phyloP scores from a whole-genome alignment of 2,797 vertebrate genomes.

The Hozukius guyotensis region DNA sequence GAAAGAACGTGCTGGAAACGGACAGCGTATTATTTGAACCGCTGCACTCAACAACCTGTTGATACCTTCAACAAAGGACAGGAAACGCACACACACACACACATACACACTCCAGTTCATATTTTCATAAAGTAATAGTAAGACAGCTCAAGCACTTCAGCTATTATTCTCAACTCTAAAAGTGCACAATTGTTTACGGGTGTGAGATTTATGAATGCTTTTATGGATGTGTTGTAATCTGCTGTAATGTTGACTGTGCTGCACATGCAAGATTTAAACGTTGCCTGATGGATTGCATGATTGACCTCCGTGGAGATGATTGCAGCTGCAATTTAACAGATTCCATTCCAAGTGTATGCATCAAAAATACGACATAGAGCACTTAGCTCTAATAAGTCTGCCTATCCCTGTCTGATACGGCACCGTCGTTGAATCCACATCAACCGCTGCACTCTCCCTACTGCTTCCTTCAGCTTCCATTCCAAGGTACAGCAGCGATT shows the following conservation, averaged over 20 bases:
- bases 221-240: constrained; percentile 22
- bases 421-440: constrained; percentile 8
- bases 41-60: neutral
- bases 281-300: constrained; percentile 18
- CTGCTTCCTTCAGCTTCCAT: neutral
- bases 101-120: neutral
- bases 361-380: constrained; percentile 32
- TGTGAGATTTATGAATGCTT: constrained; percentile 12
- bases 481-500: neutral
- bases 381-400: constrained; percentile 55
- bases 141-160: neutral
- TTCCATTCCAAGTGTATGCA: constrained; percentile 37
- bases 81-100: no score
- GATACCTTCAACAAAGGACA: neutral
- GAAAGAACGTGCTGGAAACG: neutral
- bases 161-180: neutral
- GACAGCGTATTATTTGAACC: neutral
- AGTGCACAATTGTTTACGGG: constrained; percentile 12
- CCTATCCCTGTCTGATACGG: constrained; percentile 18
- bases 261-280: constrained; percentile 10
- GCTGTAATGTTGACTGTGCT: constrained; percentile 13
- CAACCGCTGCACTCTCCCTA: neutral
- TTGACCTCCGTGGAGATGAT: constrained; percentile 45
- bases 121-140: neutral
- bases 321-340: constrained; percentile 31